Conservation (phyloP, 2,113 vertebrate species). For the Hyperoodon ampullatus region DNA sequence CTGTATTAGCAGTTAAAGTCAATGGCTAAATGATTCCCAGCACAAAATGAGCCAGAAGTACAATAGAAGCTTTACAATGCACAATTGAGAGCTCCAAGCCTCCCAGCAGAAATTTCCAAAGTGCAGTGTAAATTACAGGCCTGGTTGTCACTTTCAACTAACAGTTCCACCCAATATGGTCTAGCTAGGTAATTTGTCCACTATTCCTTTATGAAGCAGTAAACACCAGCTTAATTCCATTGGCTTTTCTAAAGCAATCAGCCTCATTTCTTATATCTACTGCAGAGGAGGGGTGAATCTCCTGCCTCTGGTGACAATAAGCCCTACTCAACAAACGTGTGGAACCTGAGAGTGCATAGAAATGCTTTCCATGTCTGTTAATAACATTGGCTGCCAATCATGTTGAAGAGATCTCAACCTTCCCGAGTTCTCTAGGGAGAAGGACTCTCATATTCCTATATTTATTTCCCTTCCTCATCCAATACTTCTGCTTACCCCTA, state of each 20-base stretch:
- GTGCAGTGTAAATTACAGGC: conserved; percentile 71
- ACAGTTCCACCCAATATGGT: conserved; percentile 46
- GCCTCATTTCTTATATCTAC: conserved; percentile 63
- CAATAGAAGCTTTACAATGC: conserved; percentile 70
- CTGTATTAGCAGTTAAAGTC: conserved; percentile 85
- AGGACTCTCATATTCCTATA: neutral
- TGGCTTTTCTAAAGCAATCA: conserved; percentile 68
- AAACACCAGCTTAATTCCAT: conserved; percentile 70
- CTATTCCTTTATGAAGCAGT: conserved; percentile 67
- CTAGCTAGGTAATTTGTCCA: conserved; percentile 74
- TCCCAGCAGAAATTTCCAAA: conserved; percentile 64
- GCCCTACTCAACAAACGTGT: neutral
- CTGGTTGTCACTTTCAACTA: conserved; percentile 72
- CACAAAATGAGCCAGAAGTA: conserved; percentile 79
- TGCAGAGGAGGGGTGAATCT: conserved; percentile 35
- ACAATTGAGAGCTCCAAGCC: conserved; percentile 60
- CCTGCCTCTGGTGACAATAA: conserved; percentile 48
- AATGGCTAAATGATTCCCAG: conserved; percentile 81
- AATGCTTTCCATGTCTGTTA: neutral
- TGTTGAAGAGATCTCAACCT: neutral
- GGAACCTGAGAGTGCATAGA: neutral
- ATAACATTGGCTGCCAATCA: neutral
- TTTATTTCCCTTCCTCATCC: neutral
- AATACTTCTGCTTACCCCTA: neutral
- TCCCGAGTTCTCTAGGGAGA: neutral